Evolutionary conservation across 2,113 vertebrate genomes (phyloP).

Genomic region (Mola mola): DNA sequence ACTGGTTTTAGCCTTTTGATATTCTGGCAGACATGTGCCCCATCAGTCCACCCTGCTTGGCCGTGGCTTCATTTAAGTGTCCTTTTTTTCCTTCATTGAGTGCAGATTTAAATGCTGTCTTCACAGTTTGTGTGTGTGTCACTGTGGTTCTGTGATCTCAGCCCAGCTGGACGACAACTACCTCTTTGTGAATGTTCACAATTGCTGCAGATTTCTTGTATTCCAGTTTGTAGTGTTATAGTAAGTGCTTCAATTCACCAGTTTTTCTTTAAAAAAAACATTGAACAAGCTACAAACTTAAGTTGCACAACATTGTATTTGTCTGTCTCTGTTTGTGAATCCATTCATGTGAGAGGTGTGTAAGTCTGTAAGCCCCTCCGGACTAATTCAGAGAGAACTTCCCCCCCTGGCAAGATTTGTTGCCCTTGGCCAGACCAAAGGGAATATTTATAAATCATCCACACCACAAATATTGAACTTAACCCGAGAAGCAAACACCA

Average conservation of each 20-base stretch:
- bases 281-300: constrained; percentile 41
- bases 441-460: constrained; percentile 80
- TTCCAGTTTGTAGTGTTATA: constrained; percentile 37
- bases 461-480: constrained; percentile 74
- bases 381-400: constrained; percentile 67
- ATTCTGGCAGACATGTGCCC: too few species aligned
- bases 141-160: constrained; percentile 84
- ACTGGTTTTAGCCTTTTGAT: too few species aligned
- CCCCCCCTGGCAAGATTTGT: constrained; percentile 50
- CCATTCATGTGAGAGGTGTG: background rate
- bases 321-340: background rate
- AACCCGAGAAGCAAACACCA: constrained; percentile 54
- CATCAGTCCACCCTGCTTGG: too few species aligned
- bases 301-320: too few species aligned
- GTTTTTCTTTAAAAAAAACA: too few species aligned
- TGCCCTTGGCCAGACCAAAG: constrained; percentile 69
- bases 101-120: too few species aligned
- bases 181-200: constrained; percentile 80
- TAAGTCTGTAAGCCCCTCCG: constrained; percentile 12
- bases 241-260: constrained; percentile 54
- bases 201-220: constrained; percentile 46
- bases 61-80: too few species aligned
- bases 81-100: too few species aligned
- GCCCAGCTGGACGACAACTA: constrained; percentile 74
- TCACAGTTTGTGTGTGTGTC: constrained; percentile 65